Conservation (phyloP, 2,888 invertebrate species). For the Clostera curtula region DNA sequence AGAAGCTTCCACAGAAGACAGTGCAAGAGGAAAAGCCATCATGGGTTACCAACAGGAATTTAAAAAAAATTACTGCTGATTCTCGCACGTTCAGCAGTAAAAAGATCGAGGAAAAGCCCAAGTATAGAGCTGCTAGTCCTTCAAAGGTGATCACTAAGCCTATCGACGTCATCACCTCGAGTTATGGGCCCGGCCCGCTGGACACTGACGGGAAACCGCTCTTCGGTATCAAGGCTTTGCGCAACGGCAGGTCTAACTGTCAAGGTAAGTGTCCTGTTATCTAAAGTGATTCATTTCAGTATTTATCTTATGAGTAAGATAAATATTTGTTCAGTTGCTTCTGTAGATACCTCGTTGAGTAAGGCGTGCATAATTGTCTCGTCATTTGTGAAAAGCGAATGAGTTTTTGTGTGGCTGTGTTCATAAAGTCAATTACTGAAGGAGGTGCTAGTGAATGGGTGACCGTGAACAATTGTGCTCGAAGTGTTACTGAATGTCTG, state of each 20-base stretch:
- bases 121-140: conserved; percentile 53
- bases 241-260: conserved; percentile 75
- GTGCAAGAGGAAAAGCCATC: conserved; percentile 73
- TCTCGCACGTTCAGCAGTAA: conserved; percentile 49
- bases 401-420: conserved; percentile 1
- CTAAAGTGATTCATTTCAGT: conserved; percentile 20
- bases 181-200: conserved; percentile 88
- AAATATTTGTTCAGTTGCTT: conserved; percentile 27
- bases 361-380: conserved; percentile 1
- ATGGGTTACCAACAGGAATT: conserved; percentile 76
- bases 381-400: not conserved
- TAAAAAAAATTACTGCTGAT: conserved; percentile 70
- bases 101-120: conserved; percentile 59
- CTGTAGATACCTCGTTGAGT: conserved; percentile 9
- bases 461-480: conserved; percentile 1
- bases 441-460: not conserved
- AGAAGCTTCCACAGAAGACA: conserved; percentile 46
- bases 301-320: conserved; percentile 15
- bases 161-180: conserved; percentile 82
- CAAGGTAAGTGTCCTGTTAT: conserved; percentile 68
- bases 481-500: not conserved
- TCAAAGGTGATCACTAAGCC: conserved; percentile 58
- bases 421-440: not conserved
- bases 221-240: conserved; percentile 85
- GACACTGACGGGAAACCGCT: conserved; percentile 86